phyloP scores from a whole-genome alignment of 2,888 invertebrate genomes.

The Conomelus anceps region DNA sequence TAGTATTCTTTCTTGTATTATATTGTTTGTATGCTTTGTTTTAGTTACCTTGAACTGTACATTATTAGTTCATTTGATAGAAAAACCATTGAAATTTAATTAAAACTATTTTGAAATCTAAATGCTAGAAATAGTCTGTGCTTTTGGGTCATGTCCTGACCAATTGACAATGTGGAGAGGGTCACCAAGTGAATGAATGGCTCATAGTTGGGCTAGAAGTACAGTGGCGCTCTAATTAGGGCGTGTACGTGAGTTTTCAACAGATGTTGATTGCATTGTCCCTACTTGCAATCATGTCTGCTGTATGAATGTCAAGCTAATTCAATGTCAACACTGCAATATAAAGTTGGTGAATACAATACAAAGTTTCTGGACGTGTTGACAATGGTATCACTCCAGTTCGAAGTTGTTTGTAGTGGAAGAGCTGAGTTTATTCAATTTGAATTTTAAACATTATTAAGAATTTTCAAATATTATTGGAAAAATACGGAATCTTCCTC shows the following conservation, averaged over 20 bases:
- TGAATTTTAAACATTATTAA: too few species aligned
- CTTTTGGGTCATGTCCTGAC: too few species aligned
- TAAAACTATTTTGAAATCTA: too few species aligned
- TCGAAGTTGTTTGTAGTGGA: background rate
- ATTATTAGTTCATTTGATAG: too few species aligned
- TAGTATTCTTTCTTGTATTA: too few species aligned
- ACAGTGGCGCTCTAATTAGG: background rate
- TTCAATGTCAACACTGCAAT: background rate
- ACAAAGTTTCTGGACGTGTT: background rate
- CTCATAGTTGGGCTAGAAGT: background rate
- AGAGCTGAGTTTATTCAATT: too few species aligned
- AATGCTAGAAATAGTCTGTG: too few species aligned
- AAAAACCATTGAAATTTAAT: too few species aligned
- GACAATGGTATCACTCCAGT: background rate
- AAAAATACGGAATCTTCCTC: too few species aligned
- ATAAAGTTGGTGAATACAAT: background rate
- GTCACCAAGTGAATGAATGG: background rate
- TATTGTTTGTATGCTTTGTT: too few species aligned
- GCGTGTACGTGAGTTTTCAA: background rate
- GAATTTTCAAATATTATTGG: too few species aligned
- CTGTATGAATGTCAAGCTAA: background rate
- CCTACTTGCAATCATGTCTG: background rate
- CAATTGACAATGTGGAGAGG: background rate
- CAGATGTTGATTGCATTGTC: background rate
- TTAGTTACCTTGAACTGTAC: too few species aligned